Conservation (phyloP, 2,113 vertebrate genomes). For the Engystomops pustulosus region DNA sequence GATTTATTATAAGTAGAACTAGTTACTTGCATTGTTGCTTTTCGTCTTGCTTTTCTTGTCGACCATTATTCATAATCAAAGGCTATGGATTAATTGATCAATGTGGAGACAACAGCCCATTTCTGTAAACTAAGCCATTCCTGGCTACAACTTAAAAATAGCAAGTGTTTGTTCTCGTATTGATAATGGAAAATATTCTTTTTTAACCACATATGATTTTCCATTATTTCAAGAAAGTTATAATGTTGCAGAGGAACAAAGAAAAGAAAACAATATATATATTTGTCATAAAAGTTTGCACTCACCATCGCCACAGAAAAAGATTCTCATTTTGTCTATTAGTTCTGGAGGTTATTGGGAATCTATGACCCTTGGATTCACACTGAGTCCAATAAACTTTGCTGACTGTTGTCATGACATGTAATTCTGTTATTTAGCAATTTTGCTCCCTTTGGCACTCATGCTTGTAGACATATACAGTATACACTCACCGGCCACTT, state of each 20-base stretch:
- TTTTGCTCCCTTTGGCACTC: no score
- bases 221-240: neutral
- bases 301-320: neutral
- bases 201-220: neutral
- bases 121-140: constrained; percentile 34
- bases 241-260: neutral
- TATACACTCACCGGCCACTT: no score
- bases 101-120: neutral
- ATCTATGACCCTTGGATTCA: no score
- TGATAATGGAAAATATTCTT: neutral
- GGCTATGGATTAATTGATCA: constrained; percentile 34
- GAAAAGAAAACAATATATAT: neutral
- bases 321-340: no score
- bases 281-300: neutral
- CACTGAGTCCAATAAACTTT: no score
- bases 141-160: neutral
- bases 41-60: constrained; percentile 15
- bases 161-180: neutral
- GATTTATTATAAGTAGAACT: constrained; percentile 32
- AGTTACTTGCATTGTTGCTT: constrained; percentile 30
- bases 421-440: no score
- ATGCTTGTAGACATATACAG: no score
- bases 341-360: no score
- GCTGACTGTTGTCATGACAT: no score
- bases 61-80: constrained; percentile 38